A percentile compares a stretch with the other conserved stretches of the same genome.
phyloP scores from a whole-genome alignment of 2,113 vertebrate species.

The Cavia aperea region DNA sequence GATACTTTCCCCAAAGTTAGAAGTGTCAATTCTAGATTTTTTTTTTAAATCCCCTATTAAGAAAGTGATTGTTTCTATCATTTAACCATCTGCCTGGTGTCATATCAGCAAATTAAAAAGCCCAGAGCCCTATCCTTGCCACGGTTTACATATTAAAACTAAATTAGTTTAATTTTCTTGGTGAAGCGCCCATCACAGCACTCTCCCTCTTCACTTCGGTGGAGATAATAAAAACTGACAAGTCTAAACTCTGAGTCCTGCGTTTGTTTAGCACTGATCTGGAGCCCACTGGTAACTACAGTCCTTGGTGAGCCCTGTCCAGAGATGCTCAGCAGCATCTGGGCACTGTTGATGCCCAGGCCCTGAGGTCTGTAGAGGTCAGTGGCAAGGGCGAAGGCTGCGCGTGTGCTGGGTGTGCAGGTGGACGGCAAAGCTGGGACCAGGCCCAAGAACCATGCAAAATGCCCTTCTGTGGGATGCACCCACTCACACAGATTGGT shows the following conservation, averaged over 20 bases:
- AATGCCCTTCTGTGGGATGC: too few relatives aligned
- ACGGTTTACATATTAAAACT: background rate
- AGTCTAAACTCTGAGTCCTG: background rate
- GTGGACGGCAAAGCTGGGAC: background rate
- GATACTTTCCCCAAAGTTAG: background rate
- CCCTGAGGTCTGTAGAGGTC: background rate
- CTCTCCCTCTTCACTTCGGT: background rate
- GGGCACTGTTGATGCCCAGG: background rate
- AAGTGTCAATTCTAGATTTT: background rate
- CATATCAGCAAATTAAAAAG: constrained; percentile 33
- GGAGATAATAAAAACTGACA: constrained; percentile 37
- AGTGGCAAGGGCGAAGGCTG: background rate
- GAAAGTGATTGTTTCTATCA: constrained; percentile 4
- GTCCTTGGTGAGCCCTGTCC: background rate
- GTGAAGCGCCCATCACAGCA: background rate
- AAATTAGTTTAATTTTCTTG: constrained; percentile 51
- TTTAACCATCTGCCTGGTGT: constrained; percentile 13
- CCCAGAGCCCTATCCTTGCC: background rate
- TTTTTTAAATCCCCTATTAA: background rate
- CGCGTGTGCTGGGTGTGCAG: accelerated
- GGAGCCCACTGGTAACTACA: accelerated
- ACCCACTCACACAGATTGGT: too few relatives aligned
- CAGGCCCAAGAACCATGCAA: accelerated
- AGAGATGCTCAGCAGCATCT: background rate
- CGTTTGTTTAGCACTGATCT: background rate